Conservation (phyloP, 64 coral and sea anemone genomes). For the Montipora foliosa region DNA sequence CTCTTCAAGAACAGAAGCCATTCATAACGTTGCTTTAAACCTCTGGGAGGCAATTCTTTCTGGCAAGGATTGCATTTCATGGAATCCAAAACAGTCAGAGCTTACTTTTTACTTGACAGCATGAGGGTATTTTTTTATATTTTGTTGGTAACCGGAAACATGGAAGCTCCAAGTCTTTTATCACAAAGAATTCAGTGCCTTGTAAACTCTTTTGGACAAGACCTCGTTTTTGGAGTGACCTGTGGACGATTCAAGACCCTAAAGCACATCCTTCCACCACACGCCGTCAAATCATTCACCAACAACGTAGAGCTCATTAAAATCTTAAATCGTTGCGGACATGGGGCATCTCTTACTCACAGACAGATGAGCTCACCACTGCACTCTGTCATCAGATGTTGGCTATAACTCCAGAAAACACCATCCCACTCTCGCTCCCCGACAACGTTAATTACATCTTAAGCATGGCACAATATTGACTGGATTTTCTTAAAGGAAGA, state of each 20-base stretch:
- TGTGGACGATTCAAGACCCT: conserved; percentile 6
- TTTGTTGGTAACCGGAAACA: conserved; percentile 38
- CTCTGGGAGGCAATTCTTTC: no score
- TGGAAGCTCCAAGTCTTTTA: neutral
- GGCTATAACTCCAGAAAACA: neutral
- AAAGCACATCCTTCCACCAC: neutral
- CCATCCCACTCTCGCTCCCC: conserved; percentile 22
- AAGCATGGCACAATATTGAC: conserved; percentile 45
- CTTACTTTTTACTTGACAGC: neutral
- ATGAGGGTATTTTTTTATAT: conserved; percentile 1
- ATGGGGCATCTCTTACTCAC: conserved; percentile 30
- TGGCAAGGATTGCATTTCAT: no score
- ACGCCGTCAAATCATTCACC: conserved; percentile 33
- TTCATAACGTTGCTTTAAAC: no score
- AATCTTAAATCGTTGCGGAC: conserved; percentile 43
- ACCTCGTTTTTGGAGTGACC: conserved; percentile 28
- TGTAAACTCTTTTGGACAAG: conserved; percentile 47
- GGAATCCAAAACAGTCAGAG: no score
- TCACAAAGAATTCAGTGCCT: conserved; percentile 32
- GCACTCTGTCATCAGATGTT: conserved; percentile 34
- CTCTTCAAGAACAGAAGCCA: no score
- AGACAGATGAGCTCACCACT: conserved; percentile 29
- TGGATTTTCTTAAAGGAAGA: neutral
- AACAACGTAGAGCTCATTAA: conserved; percentile 29
- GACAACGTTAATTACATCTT: conserved; percentile 44